Conservation (phyloP, 2,888 invertebrate species). For the Anagyrus pseudococci region DNA sequence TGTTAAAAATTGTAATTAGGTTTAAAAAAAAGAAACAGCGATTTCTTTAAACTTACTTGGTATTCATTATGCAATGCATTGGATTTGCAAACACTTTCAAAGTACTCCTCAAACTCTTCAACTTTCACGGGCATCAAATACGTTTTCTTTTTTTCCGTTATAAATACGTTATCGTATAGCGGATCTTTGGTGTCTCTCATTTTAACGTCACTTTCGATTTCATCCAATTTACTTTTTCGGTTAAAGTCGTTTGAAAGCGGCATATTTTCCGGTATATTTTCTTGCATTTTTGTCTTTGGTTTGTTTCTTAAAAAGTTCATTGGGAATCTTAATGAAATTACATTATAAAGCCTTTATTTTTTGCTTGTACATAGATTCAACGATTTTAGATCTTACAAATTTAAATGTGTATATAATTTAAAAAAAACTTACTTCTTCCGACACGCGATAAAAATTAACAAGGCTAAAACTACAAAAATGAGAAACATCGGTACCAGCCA, state of each 20-base stretch:
- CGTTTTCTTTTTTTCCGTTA: slow-evolving; percentile 4
- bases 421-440: slow-evolving; percentile 24
- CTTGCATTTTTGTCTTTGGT: slow-evolving; percentile 8
- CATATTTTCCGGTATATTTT: slow-evolving; percentile 25
- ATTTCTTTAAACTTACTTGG: slow-evolving; percentile 45
- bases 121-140: slow-evolving; percentile 47
- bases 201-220: neutral
- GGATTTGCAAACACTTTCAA: slow-evolving; percentile 53
- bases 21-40: neutral
- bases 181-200: slow-evolving; percentile 8
- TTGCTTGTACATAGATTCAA: no score
- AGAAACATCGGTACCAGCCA: slow-evolving; percentile 28
- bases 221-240: slow-evolving; percentile 5
- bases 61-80: slow-evolving; percentile 55
- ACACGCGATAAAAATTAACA: slow-evolving; percentile 3
- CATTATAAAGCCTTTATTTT: neutral
- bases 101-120: slow-evolving; percentile 58
- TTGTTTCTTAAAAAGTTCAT: slow-evolving; percentile 12
- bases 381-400: neutral
- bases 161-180: slow-evolving; percentile 15
- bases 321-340: neutral
- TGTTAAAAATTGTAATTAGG: neutral
- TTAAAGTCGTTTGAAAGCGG: slow-evolving; percentile 24
- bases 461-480: slow-evolving; percentile 3
- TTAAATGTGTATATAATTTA: neutral